Conservation (phyloP, 92 coral and sea anemone genomes). For the Palythoa grandis region DNA sequence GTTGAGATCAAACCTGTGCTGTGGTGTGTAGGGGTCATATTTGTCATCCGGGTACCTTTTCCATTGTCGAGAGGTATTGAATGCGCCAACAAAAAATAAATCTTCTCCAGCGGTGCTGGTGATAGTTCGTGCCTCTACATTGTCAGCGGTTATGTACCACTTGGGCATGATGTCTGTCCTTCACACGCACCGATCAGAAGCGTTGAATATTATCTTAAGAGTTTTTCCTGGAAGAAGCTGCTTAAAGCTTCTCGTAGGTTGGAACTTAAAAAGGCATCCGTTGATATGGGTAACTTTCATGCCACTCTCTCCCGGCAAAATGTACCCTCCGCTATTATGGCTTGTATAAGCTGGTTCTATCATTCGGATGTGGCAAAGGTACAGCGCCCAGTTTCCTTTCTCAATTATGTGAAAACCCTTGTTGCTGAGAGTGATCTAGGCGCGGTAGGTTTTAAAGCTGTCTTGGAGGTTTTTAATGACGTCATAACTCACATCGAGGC, state of each 20-base stretch:
- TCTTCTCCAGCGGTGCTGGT: slow-evolving; percentile 90
- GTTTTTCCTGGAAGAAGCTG: slow-evolving; percentile 66
- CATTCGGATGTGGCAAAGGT: slow-evolving; percentile 88
- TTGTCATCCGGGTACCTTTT: slow-evolving; percentile 74
- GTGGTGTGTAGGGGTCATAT: slow-evolving; percentile 85
- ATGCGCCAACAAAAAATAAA: slow-evolving; percentile 79
- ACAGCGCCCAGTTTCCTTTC: slow-evolving; percentile 85
- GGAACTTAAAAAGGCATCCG: slow-evolving; percentile 90
- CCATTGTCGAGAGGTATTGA: slow-evolving; percentile 78
- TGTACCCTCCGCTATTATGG: slow-evolving; percentile 78
- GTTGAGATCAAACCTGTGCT: slow-evolving; percentile 62
- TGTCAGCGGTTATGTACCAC: slow-evolving; percentile 90
- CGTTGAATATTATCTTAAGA: slow-evolving; percentile 65
- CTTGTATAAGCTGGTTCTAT: slow-evolving; percentile 84
- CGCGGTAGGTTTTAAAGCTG: slow-evolving; percentile 67
- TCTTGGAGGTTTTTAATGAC: slow-evolving; percentile 89
- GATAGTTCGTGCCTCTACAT: slow-evolving; percentile 89
- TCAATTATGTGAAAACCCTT: slow-evolving; percentile 68
- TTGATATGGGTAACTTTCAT: slow-evolving; percentile 77
- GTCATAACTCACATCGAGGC: slow-evolving; percentile 86
- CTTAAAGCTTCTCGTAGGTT: slow-evolving; percentile 77
- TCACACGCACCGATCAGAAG: slow-evolving; percentile 88
- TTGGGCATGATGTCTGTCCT: slow-evolving; percentile 96
- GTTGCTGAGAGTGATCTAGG: slow-evolving; percentile 75
- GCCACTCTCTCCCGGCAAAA: slow-evolving; percentile 75